phyloP scores from a whole-genome alignment of 2,113 vertebrate genomes.

The Elachura formosa region DNA sequence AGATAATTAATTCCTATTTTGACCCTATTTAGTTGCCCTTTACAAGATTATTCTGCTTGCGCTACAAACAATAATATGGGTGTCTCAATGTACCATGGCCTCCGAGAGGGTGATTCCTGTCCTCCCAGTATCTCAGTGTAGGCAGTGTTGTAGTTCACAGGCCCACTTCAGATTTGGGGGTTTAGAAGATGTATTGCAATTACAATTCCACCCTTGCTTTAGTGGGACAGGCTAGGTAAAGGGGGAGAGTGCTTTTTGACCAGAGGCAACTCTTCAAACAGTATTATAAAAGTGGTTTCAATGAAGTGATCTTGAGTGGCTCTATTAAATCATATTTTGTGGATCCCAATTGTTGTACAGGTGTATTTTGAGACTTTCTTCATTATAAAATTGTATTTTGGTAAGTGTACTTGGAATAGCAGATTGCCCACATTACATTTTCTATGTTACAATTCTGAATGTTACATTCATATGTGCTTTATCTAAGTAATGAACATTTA shows the following conservation, averaged over 20 bases:
- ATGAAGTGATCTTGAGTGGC: slow-evolving; percentile 64
- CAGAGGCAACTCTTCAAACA: slow-evolving; percentile 51
- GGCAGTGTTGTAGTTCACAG: slow-evolving; percentile 43
- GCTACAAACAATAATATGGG: slow-evolving; percentile 39
- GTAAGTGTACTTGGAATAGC: slow-evolving; percentile 70
- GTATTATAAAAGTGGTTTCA: slow-evolving; percentile 59
- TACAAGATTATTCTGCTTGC: slow-evolving; percentile 52
- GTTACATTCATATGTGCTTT: slow-evolving; percentile 68
- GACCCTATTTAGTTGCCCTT: slow-evolving; percentile 60
- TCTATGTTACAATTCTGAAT: slow-evolving; percentile 67
- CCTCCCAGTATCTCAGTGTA: slow-evolving; percentile 26
- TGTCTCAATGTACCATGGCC: slow-evolving; percentile 56
- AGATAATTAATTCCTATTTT: slow-evolving; percentile 47
- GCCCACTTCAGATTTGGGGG: slow-evolving; percentile 19
- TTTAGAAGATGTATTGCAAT: neutral
- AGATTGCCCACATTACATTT: slow-evolving; percentile 65
- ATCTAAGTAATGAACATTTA: slow-evolving; percentile 67
- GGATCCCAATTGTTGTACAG: slow-evolving; percentile 63
- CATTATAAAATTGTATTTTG: slow-evolving; percentile 74
- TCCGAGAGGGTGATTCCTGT: slow-evolving; percentile 9
- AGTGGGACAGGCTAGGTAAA: neutral
- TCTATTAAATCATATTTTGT: slow-evolving; percentile 66
- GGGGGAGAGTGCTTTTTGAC: slow-evolving; percentile 23
- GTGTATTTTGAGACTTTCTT: slow-evolving; percentile 72
- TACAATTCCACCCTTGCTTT: slow-evolving; percentile 33